Evolutionary conservation across 53 echinoderm and acorn worm genomes (phyloP), one percentile per base, ranked within the genome.

Genomic region (Apostichopus leukothele): DNA sequence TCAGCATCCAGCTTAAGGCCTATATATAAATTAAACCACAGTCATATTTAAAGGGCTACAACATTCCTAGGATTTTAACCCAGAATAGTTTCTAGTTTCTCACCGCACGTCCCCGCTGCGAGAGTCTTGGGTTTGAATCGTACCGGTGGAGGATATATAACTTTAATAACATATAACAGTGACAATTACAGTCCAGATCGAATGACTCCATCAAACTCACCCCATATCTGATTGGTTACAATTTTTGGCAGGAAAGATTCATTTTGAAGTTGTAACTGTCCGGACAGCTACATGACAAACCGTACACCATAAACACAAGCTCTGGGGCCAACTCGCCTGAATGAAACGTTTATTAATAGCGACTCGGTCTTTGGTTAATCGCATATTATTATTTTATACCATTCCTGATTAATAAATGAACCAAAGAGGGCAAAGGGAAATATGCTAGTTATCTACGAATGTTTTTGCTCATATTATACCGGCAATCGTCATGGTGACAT

Each of bases 1-100:
- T 57, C 59, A 59, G 60, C 81, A 81, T 59, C 6, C 53, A 81
- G 81, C 81, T 81, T 59, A 81, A 54, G 81, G 81, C 81, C 81
- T 81, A 81, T 81, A 81, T 81, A 81, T 81, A 81, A 81, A 81
- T 81, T 81, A 81, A 81, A 81, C 81, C 59, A 81, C 81, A 81
- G 81, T 81, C 81, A 81, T 81, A 81, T 81, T 81, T 81, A 81
- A 81, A 81, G 81, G 81, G 81, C 81, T 81, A 59, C 81, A 39
- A 39, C 39, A 81, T 81, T 59, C 81, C 22, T 54, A 8, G 18
- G 53, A 55, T 81, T 57, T 60, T 71, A 71, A 71, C 71, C 71
- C 71, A 71, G 71, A 71, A 71, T 18, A 71, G 71, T 71, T 71
- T 71, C 71, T 71, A n/a, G 20, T 19, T 71, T 23, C 23, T 23